These are phyloP conservation scores for Lichenostomus cassidix DNA, from an alignment of 2,113 vertebrate species.

Conservation along the genomic window DNA sequence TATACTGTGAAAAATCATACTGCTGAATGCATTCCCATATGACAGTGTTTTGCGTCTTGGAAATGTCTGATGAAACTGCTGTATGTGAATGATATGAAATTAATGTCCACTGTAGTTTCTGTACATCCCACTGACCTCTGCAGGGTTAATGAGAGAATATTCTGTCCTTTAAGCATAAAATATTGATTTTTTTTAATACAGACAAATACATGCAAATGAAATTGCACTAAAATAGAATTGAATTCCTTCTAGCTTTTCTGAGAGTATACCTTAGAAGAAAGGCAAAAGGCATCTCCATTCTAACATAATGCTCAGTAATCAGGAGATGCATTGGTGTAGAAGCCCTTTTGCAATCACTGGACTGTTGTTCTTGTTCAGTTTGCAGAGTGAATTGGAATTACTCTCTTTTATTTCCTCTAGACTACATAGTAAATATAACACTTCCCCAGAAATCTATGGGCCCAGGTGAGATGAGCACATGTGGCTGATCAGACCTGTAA, in stretches of 20 bases:
- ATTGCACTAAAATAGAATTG: neutral
- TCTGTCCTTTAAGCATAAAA: neutral
- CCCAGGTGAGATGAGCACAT: neutral
- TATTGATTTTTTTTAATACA: neutral
- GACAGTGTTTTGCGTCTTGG: neutral
- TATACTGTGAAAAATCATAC: neutral
- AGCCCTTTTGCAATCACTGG: neutral
- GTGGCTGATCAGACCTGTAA: neutral
- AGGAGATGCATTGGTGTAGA: neutral
- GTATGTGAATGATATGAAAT: neutral
- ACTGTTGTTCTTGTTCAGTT: fast-evolving
- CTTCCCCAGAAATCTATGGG: neutral
- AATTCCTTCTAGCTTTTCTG: neutral
- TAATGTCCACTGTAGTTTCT: neutral
- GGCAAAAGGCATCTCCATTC: neutral
- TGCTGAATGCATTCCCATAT: neutral
- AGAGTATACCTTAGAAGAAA: neutral
- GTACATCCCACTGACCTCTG: neutral
- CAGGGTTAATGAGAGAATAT: neutral
- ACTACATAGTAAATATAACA: neutral
- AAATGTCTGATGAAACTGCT: neutral
- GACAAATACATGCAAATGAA: conserved; percentile 18
- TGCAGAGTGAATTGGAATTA: neutral
- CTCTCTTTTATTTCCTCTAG: neutral
- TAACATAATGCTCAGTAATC: neutral